Conservation (phyloP, 2,888 invertebrate genomes). For the Melanchra persicariae region DNA sequence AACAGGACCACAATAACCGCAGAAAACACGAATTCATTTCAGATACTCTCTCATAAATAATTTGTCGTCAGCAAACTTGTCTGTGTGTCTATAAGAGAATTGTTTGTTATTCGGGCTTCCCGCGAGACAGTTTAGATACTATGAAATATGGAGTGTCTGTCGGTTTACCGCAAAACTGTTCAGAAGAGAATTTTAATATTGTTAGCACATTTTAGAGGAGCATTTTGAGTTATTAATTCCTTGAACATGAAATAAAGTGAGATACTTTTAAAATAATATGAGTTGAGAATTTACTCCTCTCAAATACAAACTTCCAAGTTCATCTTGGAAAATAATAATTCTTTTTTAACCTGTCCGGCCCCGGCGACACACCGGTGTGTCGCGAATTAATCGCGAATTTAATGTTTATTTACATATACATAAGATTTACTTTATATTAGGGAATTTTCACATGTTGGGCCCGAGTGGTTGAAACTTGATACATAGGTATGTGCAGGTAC, state of each 20-base stretch:
- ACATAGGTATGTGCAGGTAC: too few species aligned
- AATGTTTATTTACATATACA: too few species aligned
- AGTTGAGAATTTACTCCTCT: too few species aligned
- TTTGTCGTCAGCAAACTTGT: slow-evolving; percentile 26
- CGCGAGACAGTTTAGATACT: slow-evolving; percentile 16
- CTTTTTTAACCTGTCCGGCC: too few species aligned
- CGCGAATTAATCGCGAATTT: too few species aligned
- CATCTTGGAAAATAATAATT: too few species aligned
- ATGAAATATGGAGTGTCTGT: slow-evolving; percentile 40
- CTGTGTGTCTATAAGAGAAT: slow-evolving; percentile 29
- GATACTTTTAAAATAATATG: too few species aligned
- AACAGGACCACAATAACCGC: slow-evolving; percentile 1
- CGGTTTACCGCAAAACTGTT: slow-evolving; percentile 45
- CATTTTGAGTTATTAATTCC: neutral
- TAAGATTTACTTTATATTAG: too few species aligned
- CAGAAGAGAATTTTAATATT: slow-evolving; percentile 28
- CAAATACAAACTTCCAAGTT: too few species aligned
- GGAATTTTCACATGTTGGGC: too few species aligned
- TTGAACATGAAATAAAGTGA: neutral
- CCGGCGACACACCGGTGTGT: too few species aligned
- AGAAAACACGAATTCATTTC: slow-evolving; percentile 20
- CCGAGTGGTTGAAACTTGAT: too few species aligned
- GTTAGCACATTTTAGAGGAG: slow-evolving; percentile 10
- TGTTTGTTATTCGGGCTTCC: slow-evolving; percentile 20
- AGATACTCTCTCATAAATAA: slow-evolving; percentile 39